Evolutionary conservation across 2,113 vertebrate genomes (phyloP), one percentile per base, ranked within the genome.

Genomic region (Suncus etruscus): DNA sequence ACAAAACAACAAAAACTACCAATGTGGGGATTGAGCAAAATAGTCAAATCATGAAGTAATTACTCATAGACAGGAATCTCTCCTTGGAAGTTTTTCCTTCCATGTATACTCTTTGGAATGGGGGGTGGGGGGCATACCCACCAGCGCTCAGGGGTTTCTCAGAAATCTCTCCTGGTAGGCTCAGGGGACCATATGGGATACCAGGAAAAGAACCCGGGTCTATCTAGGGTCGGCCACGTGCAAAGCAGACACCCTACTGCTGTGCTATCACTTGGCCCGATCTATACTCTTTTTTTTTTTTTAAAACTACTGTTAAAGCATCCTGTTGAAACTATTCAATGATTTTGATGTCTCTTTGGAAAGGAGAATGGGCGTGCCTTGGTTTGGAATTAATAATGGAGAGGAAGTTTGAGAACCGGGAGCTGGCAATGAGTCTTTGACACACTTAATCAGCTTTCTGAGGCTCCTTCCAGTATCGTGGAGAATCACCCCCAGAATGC

Each of bases 281-380:
- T n/a, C n/a, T n/a, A n/a, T n/a, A n/a, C n/a, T n/a, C n/a, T n/a
- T n/a, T n/a, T n/a, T n/a, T n/a, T n/a, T n/a, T n/a, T n/a, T n/a
- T 92, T 51, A 48, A 51, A 69, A 29, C 63, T 89, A 8, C 70
- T 78, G 89, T 68, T 72, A 32, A 27, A 58, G 50, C 51, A 85
- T 58, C 32, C 25, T 1, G 20, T 61, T 73, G 68, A 66, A 77
- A 12, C 63, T 58, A 8, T 7, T 50, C 24, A 25, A 32, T 24
- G 32, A 47, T 32, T 20, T 68, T 68, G 58, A 8, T 45, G 0
- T 70, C 27, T 85, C 73, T 83, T 51, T 83, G 39, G 27, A 73
- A 83, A 69, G 80, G 83, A 54, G 20, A 29, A 3, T 18, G 5
- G 24, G 9, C 3, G 2, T 31, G 48, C 45, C 25, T 76, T 22